A percentile compares a stretch with the other conserved stretches of the same genome.
Conservation (phyloP, 2,797 vertebrate genomes). For the Rhinatrema bivittatum region DNA sequence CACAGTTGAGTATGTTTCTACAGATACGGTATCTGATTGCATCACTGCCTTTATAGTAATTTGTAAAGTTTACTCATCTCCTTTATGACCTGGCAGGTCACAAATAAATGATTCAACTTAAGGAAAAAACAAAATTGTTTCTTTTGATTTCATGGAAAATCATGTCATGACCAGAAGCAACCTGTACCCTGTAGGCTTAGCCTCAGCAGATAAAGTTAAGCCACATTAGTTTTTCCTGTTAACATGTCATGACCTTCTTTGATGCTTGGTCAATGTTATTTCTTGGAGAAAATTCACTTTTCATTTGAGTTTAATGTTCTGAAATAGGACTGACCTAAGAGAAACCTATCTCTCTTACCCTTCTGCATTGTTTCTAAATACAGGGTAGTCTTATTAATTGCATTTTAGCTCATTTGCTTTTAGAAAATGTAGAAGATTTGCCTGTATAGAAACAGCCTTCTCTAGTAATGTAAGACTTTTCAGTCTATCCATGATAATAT, state of each 20-base stretch:
- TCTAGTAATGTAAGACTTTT: too few species aligned
- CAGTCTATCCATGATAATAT: too few species aligned
- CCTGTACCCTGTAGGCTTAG: neutral
- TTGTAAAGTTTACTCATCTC: slow-evolving; percentile 17
- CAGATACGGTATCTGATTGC: slow-evolving; percentile 15
- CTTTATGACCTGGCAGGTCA: slow-evolving; percentile 19
- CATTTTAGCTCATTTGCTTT: too few species aligned
- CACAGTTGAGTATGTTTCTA: slow-evolving; percentile 23
- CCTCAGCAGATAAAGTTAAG: slow-evolving; percentile 4
- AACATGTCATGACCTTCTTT: neutral
- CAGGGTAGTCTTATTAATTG: too few species aligned
- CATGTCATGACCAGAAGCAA: slow-evolving; percentile 5
- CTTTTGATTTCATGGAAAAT: neutral
- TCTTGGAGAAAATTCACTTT: neutral
- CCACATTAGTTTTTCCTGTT: neutral
- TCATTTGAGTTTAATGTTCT: neutral
- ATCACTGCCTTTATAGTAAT: slow-evolving; percentile 24
- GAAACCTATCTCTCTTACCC: too few species aligned
- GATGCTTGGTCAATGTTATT: neutral
- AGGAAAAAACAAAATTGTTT: neutral
- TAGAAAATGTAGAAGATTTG: too few species aligned
- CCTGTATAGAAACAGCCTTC: too few species aligned
- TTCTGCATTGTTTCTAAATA: too few species aligned
- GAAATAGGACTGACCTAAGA: too few species aligned
- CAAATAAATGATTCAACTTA: slow-evolving; percentile 21